phyloP scores from a whole-genome alignment of 2,888 invertebrate genomes.

The Cheilosia grossa region DNA sequence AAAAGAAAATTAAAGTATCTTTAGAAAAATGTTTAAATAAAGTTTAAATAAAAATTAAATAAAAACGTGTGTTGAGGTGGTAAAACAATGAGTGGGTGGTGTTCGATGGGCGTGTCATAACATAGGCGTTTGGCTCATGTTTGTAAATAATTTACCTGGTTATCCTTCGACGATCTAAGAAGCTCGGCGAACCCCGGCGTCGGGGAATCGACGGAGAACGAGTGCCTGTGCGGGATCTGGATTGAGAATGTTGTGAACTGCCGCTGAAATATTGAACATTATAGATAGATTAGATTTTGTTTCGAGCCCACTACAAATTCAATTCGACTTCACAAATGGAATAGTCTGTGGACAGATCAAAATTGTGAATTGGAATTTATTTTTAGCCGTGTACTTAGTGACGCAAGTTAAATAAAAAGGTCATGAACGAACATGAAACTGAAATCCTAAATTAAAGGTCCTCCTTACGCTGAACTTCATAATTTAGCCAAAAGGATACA shows the following conservation, averaged over 20 bases:
- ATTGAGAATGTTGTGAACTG: conserved; percentile 76
- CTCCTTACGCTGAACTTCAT: too few species aligned
- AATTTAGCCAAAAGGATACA: too few species aligned
- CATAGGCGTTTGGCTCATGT: conserved; percentile 16
- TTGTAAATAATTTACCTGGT: conserved; percentile 89
- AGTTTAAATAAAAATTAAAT: conserved; percentile 61
- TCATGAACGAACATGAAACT: too few species aligned
- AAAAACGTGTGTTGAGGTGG: conserved; percentile 54
- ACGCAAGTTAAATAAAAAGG: too few species aligned
- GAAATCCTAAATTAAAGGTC: too few species aligned
- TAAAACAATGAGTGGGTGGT: conserved; percentile 37
- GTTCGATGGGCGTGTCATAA: conserved; percentile 29
- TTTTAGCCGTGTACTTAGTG: too few species aligned
- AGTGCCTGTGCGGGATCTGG: conserved; percentile 84
- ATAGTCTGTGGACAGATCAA: too few species aligned
- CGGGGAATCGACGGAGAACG: conserved; percentile 96
- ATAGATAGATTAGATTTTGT: too few species aligned
- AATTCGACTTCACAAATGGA: too few species aligned
- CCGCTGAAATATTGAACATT: conserved; percentile 75
- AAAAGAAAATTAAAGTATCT: conserved; percentile 76
- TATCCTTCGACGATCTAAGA: conserved; percentile 95
- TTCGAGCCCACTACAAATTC: too few species aligned
- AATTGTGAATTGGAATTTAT: too few species aligned
- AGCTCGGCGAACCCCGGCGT: conserved; percentile 96
- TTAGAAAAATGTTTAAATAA: conserved; percentile 74